phyloP scores from a whole-genome alignment of 2,113 vertebrate genomes.

The Semnornis frantzii region DNA sequence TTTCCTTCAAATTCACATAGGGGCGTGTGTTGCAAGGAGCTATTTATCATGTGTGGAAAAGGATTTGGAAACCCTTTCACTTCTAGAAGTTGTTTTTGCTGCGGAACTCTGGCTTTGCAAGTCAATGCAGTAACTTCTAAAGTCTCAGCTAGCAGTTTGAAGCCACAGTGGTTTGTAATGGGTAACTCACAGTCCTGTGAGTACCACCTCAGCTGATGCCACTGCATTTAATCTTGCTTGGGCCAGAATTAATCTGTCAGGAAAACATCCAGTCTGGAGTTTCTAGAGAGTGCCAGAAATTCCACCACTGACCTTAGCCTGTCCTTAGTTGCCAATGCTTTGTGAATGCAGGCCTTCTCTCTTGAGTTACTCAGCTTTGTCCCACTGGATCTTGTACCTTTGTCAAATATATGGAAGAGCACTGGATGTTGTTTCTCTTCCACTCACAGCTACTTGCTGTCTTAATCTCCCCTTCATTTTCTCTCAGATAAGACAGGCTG shows the following conservation, averaged over 20 bases:
- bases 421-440: neutral
- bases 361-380: neutral
- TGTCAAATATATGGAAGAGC: neutral
- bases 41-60: neutral
- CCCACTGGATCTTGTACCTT: neutral
- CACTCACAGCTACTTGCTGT: neutral
- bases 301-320: neutral
- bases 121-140: neutral
- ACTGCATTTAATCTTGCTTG: neutral
- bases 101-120: neutral
- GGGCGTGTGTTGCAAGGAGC: neutral
- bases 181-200: neutral
- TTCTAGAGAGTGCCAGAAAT: neutral
- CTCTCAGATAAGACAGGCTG: neutral
- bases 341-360: neutral
- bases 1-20: neutral
- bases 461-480: neutral
- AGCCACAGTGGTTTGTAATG: neutral
- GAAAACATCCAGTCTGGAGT: neutral
- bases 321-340: neutral
- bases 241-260: neutral
- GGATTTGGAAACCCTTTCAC: neutral
- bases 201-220: neutral
- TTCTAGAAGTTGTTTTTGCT: neutral
- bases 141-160: neutral